Evolutionary conservation across 1,140 invertebrate genomes (phyloP), one percentile per base, ranked within the genome.

Genomic region (Phocides pigmalion): DNA sequence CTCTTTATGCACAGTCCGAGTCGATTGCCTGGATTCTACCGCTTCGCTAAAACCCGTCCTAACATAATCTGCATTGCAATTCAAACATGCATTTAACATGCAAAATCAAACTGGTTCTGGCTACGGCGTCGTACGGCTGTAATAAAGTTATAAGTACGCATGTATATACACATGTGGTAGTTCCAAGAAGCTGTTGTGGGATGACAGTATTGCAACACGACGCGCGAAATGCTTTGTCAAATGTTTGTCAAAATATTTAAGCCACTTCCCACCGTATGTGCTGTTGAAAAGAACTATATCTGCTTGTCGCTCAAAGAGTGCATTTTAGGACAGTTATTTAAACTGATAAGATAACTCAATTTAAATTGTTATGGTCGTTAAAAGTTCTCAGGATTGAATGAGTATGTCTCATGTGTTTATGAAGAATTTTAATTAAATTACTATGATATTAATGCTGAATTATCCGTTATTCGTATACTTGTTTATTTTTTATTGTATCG

Each of bases 111-210:
- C 47, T 50, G 12, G 47, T 50, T 50, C 8, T 14, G 9, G 47
- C 12, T 9, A 11, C 14, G 20, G 17, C 42, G 9, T 46, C 0
- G 17, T 46, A 14, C 15, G n/a, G n/a, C n/a, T n/a, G n/a, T n/a
- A n/a, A n/a, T n/a, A n/a, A n/a, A n/a, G n/a, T n/a, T n/a, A 17
- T 46, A 46, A 20, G 42, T 46, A 46, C 3, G 11, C 19, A 46
- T 20, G 12, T 9, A 11, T 47, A 14, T 47, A n/a, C 11, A 14
- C 12, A 39, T 22, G 42, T 20, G 44, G 19, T 12, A 22, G 17
- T 62, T 62, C 44, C 17, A 22, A 62, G 58, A 62, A 62, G 58
- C 44, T 22, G 22, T 58, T 41, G 42, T 32, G 32, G 44, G 19
- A 56, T 49, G 20, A 62, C 8, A 58, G 11, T 50, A 35, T 50